Conservation (phyloP, 1,140 invertebrate species). For the Macrobrachium rosenbergii region DNA sequence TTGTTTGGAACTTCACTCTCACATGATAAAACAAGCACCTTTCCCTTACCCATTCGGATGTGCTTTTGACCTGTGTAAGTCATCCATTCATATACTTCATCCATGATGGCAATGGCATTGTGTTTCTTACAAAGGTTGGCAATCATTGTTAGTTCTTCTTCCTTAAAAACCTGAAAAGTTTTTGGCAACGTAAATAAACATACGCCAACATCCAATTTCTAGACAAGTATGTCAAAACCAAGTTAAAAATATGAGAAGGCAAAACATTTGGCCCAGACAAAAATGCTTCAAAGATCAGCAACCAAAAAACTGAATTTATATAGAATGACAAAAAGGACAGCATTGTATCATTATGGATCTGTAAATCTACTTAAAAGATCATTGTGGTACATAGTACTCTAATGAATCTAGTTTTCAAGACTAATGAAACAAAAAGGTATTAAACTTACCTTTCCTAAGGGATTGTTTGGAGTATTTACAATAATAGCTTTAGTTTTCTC, state of each 20-base stretch:
- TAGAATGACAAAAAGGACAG: no score
- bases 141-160: slow-evolving; percentile 79
- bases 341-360: no score
- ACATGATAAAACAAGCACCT: not conserved
- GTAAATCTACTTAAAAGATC: no score
- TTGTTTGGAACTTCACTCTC: no score
- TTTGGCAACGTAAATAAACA: not conserved
- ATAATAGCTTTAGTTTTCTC: slow-evolving; percentile 95
- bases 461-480: slow-evolving; percentile 97
- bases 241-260: not conserved
- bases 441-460: slow-evolving; percentile 87
- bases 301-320: no score
- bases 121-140: slow-evolving; percentile 91
- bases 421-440: not conserved
- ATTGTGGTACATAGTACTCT: no score
- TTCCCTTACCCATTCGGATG: slow-evolving; percentile 61
- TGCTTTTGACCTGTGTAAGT: slow-evolving; percentile 61
- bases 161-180: slow-evolving; percentile 76
- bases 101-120: slow-evolving; percentile 91
- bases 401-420: no score
- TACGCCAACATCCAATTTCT: not conserved
- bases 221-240: not conserved
- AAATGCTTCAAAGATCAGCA: not conserved
- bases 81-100: slow-evolving; percentile 99
- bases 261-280: not conserved